Evolutionary conservation across 1,140 invertebrate genomes (phyloP).

Genomic region (Tetranychus urticae): DNA sequence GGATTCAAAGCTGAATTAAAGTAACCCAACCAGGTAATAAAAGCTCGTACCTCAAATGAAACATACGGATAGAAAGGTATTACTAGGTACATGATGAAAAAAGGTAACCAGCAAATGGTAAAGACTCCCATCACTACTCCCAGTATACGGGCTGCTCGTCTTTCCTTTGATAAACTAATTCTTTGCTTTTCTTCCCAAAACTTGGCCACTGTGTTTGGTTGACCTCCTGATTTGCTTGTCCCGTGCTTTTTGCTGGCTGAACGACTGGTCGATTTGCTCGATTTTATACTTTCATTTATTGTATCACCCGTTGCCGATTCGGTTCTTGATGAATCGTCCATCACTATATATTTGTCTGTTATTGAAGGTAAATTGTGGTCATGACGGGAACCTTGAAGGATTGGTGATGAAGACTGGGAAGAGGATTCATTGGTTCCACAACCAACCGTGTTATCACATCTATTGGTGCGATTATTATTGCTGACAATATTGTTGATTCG

Average conservation of each 20-base stretch:
- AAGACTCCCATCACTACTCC: constrained; percentile 78
- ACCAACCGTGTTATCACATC: no score
- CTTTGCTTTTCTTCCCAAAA: constrained; percentile 68
- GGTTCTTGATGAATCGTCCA: no score
- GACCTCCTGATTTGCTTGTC: constrained; percentile 14
- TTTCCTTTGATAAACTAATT: constrained; percentile 70
- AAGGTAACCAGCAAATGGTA: constrained; percentile 82
- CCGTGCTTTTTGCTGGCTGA: neutral
- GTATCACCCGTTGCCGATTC: no score
- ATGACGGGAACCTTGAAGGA: no score
- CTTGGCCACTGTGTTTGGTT: constrained; percentile 26
- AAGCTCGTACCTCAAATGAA: constrained; percentile 34
- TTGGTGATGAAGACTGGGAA: no score
- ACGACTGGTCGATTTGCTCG: no score
- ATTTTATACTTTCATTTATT: no score
- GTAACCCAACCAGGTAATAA: constrained; percentile 90
- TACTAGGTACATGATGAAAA: constrained; percentile 83
- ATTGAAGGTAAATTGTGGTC: no score
- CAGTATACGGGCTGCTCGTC: constrained; percentile 66
- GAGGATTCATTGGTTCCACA: no score
- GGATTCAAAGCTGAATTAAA: constrained; percentile 76
- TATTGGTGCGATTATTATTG: no score
- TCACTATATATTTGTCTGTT: no score
- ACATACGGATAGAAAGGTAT: constrained; percentile 48
- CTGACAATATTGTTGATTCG: no score